Percentiles rank a stretch among this genome's conserved stretches.
Evolutionary conservation across 2,113 vertebrate genomes (phyloP).

Genomic region (Callospermophilus lateralis): DNA sequence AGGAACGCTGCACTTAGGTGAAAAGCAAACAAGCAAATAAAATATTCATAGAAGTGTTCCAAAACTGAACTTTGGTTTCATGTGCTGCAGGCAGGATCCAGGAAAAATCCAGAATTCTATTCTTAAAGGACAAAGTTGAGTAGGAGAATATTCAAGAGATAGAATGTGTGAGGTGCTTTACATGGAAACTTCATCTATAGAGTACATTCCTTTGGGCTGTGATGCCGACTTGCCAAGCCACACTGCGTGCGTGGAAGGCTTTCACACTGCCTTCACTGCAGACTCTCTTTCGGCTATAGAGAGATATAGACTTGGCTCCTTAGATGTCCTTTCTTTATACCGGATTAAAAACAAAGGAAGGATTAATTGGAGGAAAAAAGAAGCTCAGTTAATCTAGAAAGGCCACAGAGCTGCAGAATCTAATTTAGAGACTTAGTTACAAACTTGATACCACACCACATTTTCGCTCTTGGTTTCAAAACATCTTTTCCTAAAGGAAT

Average conservation of each 20-base stretch:
- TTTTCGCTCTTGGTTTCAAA: not conserved
- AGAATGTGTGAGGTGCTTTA: not conserved
- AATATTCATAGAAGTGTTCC: not conserved
- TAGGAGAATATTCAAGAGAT: not conserved
- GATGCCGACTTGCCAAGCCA: not conserved
- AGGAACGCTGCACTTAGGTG: not conserved
- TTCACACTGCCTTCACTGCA: not conserved
- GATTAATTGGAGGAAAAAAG: not conserved
- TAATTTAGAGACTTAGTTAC: not conserved
- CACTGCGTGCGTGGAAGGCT: not conserved
- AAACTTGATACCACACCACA: not conserved
- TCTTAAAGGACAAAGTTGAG: not conserved
- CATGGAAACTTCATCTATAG: not conserved
- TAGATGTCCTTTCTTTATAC: not conserved
- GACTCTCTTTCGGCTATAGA: not conserved
- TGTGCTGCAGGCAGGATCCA: not conserved
- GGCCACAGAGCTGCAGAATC: not conserved
- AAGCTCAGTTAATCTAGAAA: not conserved
- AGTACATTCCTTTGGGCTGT: not conserved
- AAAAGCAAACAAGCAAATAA: slow-evolving; percentile 31
- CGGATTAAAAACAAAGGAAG: not conserved
- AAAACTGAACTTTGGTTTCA: slow-evolving; percentile 57
- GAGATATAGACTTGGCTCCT: not conserved
- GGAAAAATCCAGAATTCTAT: not conserved
- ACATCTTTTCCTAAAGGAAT: not conserved